These are phyloP conservation scores for Goniozus legneri DNA, from an alignment of 1,140 invertebrate genomes.

Conservation along the genomic window DNA sequence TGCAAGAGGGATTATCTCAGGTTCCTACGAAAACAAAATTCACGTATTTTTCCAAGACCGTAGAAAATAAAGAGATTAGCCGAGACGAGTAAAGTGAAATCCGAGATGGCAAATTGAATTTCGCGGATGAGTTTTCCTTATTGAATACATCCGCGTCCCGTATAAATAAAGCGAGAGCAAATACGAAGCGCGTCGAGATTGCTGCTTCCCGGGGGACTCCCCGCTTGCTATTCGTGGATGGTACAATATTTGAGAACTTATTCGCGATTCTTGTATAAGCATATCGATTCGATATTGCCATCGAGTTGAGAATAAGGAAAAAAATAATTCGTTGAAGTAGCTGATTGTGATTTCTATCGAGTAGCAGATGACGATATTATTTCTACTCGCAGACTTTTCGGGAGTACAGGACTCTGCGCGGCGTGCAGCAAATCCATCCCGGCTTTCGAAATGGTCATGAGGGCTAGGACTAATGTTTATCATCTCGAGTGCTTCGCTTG, in stretches of 20 bases:
- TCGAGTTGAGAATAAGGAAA: constrained; percentile 3
- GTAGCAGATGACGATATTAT: not conserved
- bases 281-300: constrained; percentile 28
- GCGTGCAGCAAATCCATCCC: constrained; percentile 92
- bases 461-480: constrained; percentile 90
- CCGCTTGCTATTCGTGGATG: constrained; percentile 48
- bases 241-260: constrained; percentile 49
- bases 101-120: constrained; percentile 37
- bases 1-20: constrained; percentile 92
- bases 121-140: constrained; percentile 48
- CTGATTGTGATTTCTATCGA: not conserved
- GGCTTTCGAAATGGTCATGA: constrained; percentile 97
- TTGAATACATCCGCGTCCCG: constrained; percentile 39
- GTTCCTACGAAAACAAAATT: too few species aligned
- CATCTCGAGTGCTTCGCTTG: constrained; percentile 96
- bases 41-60: not conserved
- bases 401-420: constrained; percentile 87
- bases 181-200: constrained; percentile 48
- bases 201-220: constrained; percentile 40
- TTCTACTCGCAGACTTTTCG: constrained; percentile 71
- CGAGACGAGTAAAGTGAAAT: not conserved
- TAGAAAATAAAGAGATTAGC: not conserved
- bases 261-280: constrained; percentile 36
- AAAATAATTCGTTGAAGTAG: not conserved
- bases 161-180: constrained; percentile 45